Conservation (phyloP, 2,888 invertebrate genomes). For the Luperina nickerlii region DNA sequence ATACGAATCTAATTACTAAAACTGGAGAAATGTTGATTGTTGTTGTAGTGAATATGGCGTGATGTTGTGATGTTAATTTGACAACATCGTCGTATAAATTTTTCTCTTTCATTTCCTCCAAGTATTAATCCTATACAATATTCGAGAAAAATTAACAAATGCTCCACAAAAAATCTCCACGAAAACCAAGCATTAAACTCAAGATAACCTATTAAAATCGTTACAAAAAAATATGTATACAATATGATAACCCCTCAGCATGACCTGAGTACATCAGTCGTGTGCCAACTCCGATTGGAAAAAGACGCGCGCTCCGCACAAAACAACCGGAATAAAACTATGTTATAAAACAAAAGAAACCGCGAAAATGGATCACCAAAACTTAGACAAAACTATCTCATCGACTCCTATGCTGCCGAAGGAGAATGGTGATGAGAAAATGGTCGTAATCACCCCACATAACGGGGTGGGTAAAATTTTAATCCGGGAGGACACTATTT, state of each 20-base stretch:
- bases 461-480: constrained; percentile 79
- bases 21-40: not conserved
- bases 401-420: constrained; percentile 73
- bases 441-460: constrained; percentile 71
- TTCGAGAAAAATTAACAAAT: constrained; percentile 1
- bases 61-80: no score
- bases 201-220: constrained; percentile 68
- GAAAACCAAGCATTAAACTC: constrained; percentile 26
- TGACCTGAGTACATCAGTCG: constrained; percentile 54
- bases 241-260: constrained; percentile 50
- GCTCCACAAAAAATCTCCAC: constrained; percentile 50
- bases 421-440: constrained; percentile 72
- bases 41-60: not conserved
- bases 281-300: not conserved
- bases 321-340: constrained; percentile 27
- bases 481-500: constrained; percentile 84
- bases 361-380: constrained; percentile 72
- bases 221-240: constrained; percentile 57
- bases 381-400: constrained; percentile 69
- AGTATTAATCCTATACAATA: not conserved
- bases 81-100: not conserved
- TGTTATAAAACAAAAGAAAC: constrained; percentile 35
- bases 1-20: not conserved
- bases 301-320: constrained; percentile 37
- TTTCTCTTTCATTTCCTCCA: not conserved